These are phyloP conservation scores for Rhabditophanes sp. DNA, from an alignment of 2,888 invertebrate species.

Conservation along the genomic window DNA sequence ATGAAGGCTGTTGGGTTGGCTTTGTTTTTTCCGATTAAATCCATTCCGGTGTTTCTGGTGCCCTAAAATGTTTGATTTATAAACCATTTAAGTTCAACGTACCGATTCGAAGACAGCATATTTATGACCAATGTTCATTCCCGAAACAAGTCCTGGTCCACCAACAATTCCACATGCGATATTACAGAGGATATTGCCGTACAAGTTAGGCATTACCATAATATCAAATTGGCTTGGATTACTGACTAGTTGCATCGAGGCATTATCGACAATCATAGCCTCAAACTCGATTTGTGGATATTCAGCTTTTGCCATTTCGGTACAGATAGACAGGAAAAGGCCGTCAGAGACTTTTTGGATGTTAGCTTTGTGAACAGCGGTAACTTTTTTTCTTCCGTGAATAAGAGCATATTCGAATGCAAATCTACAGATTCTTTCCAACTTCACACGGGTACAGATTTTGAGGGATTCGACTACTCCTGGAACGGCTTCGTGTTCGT, in stretches of 20 bases:
- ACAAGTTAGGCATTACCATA: slow-evolving; percentile 88
- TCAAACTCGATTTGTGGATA: slow-evolving; percentile 77
- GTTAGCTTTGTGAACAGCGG: slow-evolving; percentile 93
- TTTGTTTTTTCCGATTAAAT: slow-evolving; percentile 83
- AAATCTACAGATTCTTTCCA: slow-evolving; percentile 75
- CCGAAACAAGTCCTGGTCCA: slow-evolving; percentile 80
- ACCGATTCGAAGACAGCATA: slow-evolving; percentile 52
- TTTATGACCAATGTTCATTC: slow-evolving; percentile 67
- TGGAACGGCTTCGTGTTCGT: slow-evolving; percentile 78
- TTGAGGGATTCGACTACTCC: slow-evolving; percentile 93
- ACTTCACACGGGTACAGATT: slow-evolving; percentile 60
- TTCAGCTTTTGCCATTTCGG: slow-evolving; percentile 58
- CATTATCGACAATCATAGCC: slow-evolving; percentile 82
- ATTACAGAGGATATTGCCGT: slow-evolving; percentile 68
- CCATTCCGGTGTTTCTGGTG: slow-evolving; percentile 83
- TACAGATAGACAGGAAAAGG: slow-evolving; percentile 66
- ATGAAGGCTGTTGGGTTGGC: slow-evolving; percentile 90
- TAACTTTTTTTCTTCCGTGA: slow-evolving; percentile 78
- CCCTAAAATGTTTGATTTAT: too few species aligned
- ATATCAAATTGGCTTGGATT: slow-evolving; percentile 87
- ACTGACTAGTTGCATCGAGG: slow-evolving; percentile 52
- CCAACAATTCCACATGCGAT: slow-evolving; percentile 72
- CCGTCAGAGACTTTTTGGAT: slow-evolving; percentile 96
- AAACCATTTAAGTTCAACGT: too few species aligned
- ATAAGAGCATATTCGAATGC: slow-evolving; percentile 79